Base-by-base conservation (phyloP, 2,888 invertebrate genomes). In the Entomobrya proxima region DNA sequence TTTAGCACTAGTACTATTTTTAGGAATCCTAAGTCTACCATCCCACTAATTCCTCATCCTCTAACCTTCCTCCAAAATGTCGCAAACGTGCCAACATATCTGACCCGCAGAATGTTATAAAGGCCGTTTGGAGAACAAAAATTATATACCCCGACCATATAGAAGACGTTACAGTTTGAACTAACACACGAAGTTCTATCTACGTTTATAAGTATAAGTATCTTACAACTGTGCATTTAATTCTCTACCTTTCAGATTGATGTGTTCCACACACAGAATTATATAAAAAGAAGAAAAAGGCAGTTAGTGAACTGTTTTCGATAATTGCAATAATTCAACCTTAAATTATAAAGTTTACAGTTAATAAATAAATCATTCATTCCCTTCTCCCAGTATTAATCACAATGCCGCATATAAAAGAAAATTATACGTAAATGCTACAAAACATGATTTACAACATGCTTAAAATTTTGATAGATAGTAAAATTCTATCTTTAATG, bases 21-120 rank as follows among this genome's bases (percentile, higher is more conserved):
- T 7, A 44, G 13, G 44, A 11, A 7, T 44, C 7, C 44, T 44
- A 11, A 44, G 13, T 44, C 7, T 44, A 15, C 44, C 7, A n/a
- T n/a, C n/a, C 69, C 1, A 69, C 44, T 24, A 40, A 69, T 30
- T 11, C 2, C 64, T 64, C 30, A 4, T n/a, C 15, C 32, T 15
- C n/a, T 30, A 44, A 69, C 9, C 0, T 27, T 47, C 15, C 27
- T 47, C 30, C 47, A 47, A 47, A 13, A 13, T 30, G 24, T 7
- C 18, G 4, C 40, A 72, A n/a, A n/a, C n/a, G n/a, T n/a, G 80
- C 81, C 74, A 74, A 47, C 81, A 81, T 44, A 61, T 81, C 81
- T 81, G 81, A 81, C 81, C 81, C 44, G 81, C 81, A 81, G 81
- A 81, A 81, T 72, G 81, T 37, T 64, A 2, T 37, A 67, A 24